Base-by-base conservation (phyloP, 2,797 vertebrate species). In the Kryptolebias ocellatus region DNA sequence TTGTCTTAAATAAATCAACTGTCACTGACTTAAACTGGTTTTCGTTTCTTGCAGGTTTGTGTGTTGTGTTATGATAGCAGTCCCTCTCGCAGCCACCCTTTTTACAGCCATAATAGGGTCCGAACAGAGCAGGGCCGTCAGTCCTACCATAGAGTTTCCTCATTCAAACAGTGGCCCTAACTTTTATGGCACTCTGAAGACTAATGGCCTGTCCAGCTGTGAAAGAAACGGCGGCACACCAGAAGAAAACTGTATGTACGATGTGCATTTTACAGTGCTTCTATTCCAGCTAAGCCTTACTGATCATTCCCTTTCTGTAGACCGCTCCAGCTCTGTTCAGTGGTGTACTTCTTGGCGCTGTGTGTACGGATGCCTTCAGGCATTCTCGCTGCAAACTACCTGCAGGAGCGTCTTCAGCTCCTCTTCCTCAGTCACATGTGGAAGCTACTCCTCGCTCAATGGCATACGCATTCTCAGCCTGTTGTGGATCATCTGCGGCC, bases 401-500 rank as follows among this genome's bases (percentile, higher is more conserved):
- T 60, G 84, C 56, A 83, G 72, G 0, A 81, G 86, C 29, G 64
- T 95, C 55, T 87, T 93, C 16, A 75, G 71, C n/a, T 71, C 79
- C 55, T 74, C 47, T 11, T 20, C 84, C 4, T 65, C 78, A 15
- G 31, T 37, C 17, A 50, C 72, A 0, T 78, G 61, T 15, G 76
- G 75, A 67, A 74, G 80, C 17, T 95, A 92, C 81, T 81, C 89
- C 1, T 92, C 86, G 4, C 77, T 96, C 64, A 93, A 96, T 0
- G 95, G 95, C 14, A 92, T 96, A 83, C 92, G 94, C 1, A 86
- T 93, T 9, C 86, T 96, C 69, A 96, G 95, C 72, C 90, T 97
- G 20, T 72, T 96, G 16, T 96, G 95, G 95, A 94, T 97, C 79
- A 86, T 96, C 53, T 95, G 91, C 4, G 95, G 95, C 20, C 95